phyloP scores from a whole-genome alignment of 2,888 invertebrate genomes.

The Coecobrya sp. region DNA sequence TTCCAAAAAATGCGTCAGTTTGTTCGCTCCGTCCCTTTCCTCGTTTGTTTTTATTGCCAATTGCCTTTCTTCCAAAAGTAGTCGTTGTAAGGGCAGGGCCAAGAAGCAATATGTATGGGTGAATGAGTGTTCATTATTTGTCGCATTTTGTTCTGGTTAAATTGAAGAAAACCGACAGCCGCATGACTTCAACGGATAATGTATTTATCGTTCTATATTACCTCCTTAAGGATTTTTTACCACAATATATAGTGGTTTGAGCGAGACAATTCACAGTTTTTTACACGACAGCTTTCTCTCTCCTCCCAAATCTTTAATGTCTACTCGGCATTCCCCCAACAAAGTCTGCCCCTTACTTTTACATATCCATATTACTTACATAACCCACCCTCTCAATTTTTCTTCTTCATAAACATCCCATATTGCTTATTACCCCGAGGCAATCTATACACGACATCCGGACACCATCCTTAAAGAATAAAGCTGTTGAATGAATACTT shows the following conservation, averaged over 20 bases:
- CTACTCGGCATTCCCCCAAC: not conserved
- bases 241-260: constrained; percentile 25
- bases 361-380: not conserved
- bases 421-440: constrained; percentile 53
- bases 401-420: constrained; percentile 65
- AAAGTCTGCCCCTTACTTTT: not conserved
- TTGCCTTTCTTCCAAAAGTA: constrained; percentile 38
- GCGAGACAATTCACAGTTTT: constrained; percentile 52
- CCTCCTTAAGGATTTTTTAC: constrained; percentile 18
- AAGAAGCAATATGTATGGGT: not conserved
- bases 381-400: constrained; percentile 20
- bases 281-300: constrained; percentile 8
- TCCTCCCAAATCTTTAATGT: not conserved
- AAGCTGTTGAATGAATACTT: constrained; percentile 75
- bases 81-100: not conserved
- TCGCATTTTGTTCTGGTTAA: constrained; percentile 64
- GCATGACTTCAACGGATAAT: constrained; percentile 14
- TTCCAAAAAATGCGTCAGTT: constrained; percentile 15
- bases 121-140: constrained; percentile 44
- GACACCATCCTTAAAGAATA: constrained; percentile 49
- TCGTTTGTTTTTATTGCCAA: constrained; percentile 72
- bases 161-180: constrained; percentile 40
- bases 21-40: not conserved
- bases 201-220: constrained; percentile 49
- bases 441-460: not conserved